Conservation (phyloP, 1,140 invertebrate genomes). For the Pogonognathellus flavescens region DNA sequence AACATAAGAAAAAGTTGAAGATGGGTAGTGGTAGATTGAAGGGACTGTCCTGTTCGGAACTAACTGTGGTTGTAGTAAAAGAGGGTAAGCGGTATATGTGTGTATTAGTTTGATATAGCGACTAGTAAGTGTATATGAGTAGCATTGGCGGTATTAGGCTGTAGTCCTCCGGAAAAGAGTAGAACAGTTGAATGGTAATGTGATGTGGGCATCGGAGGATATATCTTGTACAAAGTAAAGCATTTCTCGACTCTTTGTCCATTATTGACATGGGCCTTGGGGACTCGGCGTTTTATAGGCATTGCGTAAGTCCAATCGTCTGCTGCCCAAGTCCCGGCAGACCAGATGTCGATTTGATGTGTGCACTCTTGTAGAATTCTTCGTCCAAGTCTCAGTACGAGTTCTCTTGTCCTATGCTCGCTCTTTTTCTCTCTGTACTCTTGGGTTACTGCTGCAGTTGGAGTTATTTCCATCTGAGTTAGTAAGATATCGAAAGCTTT, state of each 20-base stretch:
- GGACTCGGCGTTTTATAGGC: conserved; percentile 54
- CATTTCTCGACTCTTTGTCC: conserved; percentile 51
- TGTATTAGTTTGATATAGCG: background rate
- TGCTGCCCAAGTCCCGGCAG: conserved; percentile 51
- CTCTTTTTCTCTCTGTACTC: no score
- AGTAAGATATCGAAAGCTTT: conserved; percentile 32
- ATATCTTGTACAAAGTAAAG: background rate
- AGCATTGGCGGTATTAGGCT: background rate
- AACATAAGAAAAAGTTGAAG: no score
- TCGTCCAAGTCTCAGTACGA: background rate
- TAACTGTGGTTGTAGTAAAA: background rate
- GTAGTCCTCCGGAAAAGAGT: background rate
- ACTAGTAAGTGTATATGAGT: background rate
- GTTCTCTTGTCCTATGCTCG: background rate
- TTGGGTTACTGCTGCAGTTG: background rate
- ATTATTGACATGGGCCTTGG: conserved; percentile 61
- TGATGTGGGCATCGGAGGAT: conserved; percentile 22
- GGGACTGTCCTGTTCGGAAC: no score
- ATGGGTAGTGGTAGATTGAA: no score
- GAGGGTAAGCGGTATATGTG: background rate
- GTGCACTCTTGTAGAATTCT: conserved; percentile 44
- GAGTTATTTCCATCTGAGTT: conserved; percentile 39
- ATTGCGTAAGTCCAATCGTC: conserved; percentile 53
- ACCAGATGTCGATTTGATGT: conserved; percentile 62
- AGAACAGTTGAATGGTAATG: conserved; percentile 5